These are phyloP conservation scores for Rhopalosiphum nymphaeae DNA, from an alignment of 2,888 invertebrate species.

Conservation along the genomic window DNA sequence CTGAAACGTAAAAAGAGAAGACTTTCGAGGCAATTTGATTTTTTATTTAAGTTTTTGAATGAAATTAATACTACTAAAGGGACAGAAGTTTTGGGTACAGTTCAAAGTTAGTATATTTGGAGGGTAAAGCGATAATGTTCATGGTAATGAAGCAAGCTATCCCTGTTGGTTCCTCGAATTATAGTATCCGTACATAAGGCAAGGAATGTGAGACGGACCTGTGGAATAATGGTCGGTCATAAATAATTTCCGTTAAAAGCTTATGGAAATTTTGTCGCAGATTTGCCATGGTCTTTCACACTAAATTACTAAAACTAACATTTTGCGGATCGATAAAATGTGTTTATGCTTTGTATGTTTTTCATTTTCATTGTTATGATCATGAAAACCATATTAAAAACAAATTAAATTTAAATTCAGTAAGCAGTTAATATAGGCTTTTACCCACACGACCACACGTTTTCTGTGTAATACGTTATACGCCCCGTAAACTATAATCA, in stretches of 20 bases:
- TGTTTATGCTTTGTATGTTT: neutral
- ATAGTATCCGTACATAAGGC: conserved; percentile 11
- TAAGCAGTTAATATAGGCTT: neutral
- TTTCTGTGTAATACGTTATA: neutral
- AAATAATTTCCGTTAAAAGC: conserved; percentile 62
- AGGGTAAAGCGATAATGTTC: conserved; percentile 61
- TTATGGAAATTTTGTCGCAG: conserved; percentile 57
- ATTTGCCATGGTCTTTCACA: conserved; percentile 21
- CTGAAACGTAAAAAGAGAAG: conserved; percentile 43
- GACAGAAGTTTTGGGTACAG: conserved; percentile 55
- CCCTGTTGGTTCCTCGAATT: conserved; percentile 54
- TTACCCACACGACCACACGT: neutral
- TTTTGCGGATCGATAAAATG: neutral
- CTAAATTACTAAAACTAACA: conserved; percentile 27
- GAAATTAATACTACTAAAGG: conserved; percentile 56
- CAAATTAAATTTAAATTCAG: neutral
- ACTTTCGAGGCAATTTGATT: conserved; percentile 47
- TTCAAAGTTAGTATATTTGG: conserved; percentile 61
- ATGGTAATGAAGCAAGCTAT: conserved; percentile 59
- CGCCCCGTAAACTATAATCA: neutral
- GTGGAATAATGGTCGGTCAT: conserved; percentile 53
- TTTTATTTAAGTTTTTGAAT: conserved; percentile 56
- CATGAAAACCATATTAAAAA: neutral
- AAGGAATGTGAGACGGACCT: conserved; percentile 46
- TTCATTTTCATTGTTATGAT: neutral